Evolutionary conservation across 2,113 vertebrate genomes (phyloP), one percentile per base, ranked within the genome.

Genomic region (Corythoichthys haematopterus): DNA sequence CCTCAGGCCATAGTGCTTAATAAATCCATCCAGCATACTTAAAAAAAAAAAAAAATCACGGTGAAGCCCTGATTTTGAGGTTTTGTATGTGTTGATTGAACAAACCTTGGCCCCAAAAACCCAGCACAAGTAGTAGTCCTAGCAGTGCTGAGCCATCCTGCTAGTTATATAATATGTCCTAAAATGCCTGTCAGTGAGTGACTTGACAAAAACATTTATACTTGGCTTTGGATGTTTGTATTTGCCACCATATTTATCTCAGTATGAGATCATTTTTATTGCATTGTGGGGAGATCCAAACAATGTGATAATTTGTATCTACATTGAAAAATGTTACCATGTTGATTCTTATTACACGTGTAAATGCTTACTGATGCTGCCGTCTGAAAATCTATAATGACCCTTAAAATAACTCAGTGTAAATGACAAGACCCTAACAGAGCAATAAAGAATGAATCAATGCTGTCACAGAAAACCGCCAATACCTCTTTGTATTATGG

Each of bases 401-500:
- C 35, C 59, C 6, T 33, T 4, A 55, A 35, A 55, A 35, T 33
- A 33, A 28, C 53, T 33, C 33, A 55, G 4, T 33, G 7, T 20
- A 50, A 53, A 53, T 9, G 8, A 52, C n/a, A 11, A 20, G 20
- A 33, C 52, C 33, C 33, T 55, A 6, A 55, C 10, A 71, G 57
- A 55, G n/a, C 47, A 1, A 16, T 61, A 38, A 10, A 14, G 36
- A 66, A 33, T 13, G 10, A 62, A 67, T 35, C 2, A 52, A 15
- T 0, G 48, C 46, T 60, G 28, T 5, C 12, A 70, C 66, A 61
- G 53, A 43, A 28, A 55, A 36, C 43, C 58, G 48, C 64, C 13
- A 37, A 66, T 91, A 98, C 96, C 93, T 95, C 63, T 90, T 71
- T 0, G 36, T 12, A 63, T 97, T 99, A 68, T 85, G 88, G 40